Evolutionary conservation across 2,888 invertebrate genomes (phyloP).

Genomic region (Bombyx huttoni): DNA sequence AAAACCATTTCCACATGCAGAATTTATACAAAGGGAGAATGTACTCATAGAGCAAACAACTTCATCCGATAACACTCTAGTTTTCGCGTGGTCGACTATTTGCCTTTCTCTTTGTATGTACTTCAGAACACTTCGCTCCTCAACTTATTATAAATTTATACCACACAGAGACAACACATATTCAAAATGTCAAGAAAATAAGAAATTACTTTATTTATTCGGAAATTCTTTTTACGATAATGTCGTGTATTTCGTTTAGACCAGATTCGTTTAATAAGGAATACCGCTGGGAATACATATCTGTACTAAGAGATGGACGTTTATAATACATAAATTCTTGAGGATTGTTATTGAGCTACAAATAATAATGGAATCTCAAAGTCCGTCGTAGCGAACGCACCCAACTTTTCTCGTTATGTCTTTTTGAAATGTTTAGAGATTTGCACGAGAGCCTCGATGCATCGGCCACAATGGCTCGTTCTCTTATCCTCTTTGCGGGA

Average conservation of each 20-base stretch:
- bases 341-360: constrained; percentile 29
- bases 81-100: constrained; percentile 33
- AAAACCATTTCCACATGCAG: too few relatives aligned
- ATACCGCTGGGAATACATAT: constrained; percentile 9
- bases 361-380: constrained; percentile 35
- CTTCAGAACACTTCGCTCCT: constrained; percentile 19
- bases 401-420: constrained; percentile 57
- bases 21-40: neutral
- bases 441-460: constrained; percentile 44
- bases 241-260: neutral
- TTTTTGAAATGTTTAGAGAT: constrained; percentile 53
- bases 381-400: constrained; percentile 19
- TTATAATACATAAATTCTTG: constrained; percentile 28
- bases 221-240: neutral
- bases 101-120: constrained; percentile 33
- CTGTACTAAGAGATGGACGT: constrained; percentile 19
- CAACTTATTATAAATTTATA: constrained; percentile 9
- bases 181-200: neutral
- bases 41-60: constrained; percentile 25
- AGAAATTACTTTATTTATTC: neutral
- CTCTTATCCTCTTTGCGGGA: constrained; percentile 40
- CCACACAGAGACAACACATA: neutral
- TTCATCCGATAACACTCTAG: constrained; percentile 26
- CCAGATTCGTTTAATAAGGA: constrained; percentile 3
- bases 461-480: constrained; percentile 45